Evolutionary conservation across 2,888 invertebrate genomes (phyloP), one percentile per base, ranked within the genome.

Genomic region (Poecilus cupreus): DNA sequence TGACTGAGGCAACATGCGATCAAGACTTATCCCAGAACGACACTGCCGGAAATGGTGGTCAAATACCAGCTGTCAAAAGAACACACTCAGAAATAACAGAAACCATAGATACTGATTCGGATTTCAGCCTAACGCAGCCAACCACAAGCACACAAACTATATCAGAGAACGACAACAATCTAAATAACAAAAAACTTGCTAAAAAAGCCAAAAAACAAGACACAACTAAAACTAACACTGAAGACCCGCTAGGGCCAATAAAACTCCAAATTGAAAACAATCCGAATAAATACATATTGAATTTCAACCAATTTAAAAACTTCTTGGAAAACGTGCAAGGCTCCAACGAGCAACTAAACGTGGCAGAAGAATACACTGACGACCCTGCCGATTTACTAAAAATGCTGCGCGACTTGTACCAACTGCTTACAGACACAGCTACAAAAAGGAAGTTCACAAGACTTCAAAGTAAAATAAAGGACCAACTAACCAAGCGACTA

Each of bases 401-500:
- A 2, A 46, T 16, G 16, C 46, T 46, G 8, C n/a, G 16, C 16
- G n/a, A 13, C 3, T 8, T 46, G 8, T 46, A 46, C 46, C 16
- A n/a, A n/a, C 3, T 46, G 3, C 16, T 46, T 2, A 46, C 46
- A 46, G 46, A 46, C 8, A 46, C 46, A 16, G 5, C 26, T 3
- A 70, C 16, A 13, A 43, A 70, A 70, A 13, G 70, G n/a, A 70
- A 70, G 39, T 70, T 70, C 16, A 70, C 70, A 43, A 39, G 43
- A 39, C 8, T 39, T n/a, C 39, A 70, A 70, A 20, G 43, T 3
- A 70, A 70, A 70, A 11, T 70, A n/a, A 70, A 68, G 13, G 68
- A 68, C 1, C 68, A 68, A 68, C 3, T 68, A 68, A 18, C 13
- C 13, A 37, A 26, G 4, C n/a, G 70, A 70, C 20, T 70, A 6